Percentiles rank a stretch among this genome's conserved stretches.
Evolutionary conservation across 1,140 invertebrate species (phyloP).

Genomic region (Formica exsecta): DNA sequence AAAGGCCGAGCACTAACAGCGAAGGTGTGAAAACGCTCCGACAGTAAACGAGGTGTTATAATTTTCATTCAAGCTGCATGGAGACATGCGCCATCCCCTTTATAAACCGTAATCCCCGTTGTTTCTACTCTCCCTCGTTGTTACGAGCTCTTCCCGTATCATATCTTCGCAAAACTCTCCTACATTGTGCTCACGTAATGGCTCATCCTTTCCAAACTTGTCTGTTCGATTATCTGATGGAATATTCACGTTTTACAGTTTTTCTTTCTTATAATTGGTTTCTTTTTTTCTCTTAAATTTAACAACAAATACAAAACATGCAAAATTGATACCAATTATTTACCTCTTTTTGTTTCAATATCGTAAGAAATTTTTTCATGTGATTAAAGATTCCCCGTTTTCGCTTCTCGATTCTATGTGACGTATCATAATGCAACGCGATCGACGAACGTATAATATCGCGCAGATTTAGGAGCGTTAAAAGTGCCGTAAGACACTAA

Average conservation of each 20-base stretch:
- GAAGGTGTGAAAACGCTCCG: constrained; percentile 31
- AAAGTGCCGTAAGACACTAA: constrained; percentile 68
- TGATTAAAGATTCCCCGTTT: neutral
- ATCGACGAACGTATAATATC: neutral
- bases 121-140: constrained; percentile 18
- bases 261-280: neutral
- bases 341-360: neutral
- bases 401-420: neutral
- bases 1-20: constrained; percentile 12
- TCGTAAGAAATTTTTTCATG: neutral
- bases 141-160: neutral
- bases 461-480: constrained; percentile 64
- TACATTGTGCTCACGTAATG: neutral
- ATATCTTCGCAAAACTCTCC: constrained; percentile 21
- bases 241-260: neutral
- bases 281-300: neutral
- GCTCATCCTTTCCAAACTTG: constrained; percentile 24
- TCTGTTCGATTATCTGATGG: constrained; percentile 30
- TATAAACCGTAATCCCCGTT: constrained; percentile 73
- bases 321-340: neutral
- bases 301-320: neutral
- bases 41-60: constrained; percentile 81
- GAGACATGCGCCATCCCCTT: constrained; percentile 57
- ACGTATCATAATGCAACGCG: too few relatives aligned
- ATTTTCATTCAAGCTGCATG: constrained; percentile 78